Percentiles rank a stretch among this genome's conserved stretches.
Conservation (phyloP, 2,113 vertebrate genomes). For the Hucho hucho region DNA sequence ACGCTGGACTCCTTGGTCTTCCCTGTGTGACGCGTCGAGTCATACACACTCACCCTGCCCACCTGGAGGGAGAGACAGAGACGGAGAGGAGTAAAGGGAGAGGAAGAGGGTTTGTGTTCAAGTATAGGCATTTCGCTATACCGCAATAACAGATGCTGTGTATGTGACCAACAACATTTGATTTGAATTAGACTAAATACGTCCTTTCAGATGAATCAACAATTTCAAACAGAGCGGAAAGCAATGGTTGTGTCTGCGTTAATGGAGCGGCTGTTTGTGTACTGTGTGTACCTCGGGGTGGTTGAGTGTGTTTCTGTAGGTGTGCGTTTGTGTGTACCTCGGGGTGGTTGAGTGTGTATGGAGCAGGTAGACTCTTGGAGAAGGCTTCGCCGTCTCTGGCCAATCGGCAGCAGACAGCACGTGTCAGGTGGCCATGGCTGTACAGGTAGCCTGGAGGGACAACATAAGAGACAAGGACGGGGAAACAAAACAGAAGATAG, state of each 20-base stretch:
- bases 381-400: constrained; percentile 77
- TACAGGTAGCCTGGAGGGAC: constrained; percentile 86
- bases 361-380: constrained; percentile 70
- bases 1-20: constrained; percentile 97
- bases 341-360: constrained; percentile 78
- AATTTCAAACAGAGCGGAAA: constrained; percentile 10
- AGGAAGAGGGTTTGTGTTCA: not conserved
- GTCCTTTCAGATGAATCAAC: constrained; percentile 13
- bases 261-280: not conserved
- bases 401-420: constrained; percentile 92
- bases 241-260: not conserved
- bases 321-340: constrained; percentile 69
- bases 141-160: too few relatives aligned
- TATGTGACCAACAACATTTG: too few relatives aligned
- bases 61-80: constrained; percentile 70
- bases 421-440: constrained; percentile 92
- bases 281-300: not conserved
- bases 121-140: too few relatives aligned
- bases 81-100: not conserved
- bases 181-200: constrained; percentile 9
- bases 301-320: not conserved
- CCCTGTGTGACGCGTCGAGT: constrained; percentile 90
- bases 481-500: not conserved
- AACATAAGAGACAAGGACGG: not conserved
- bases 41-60: constrained; percentile 94